Conservation (phyloP, 2,797 vertebrate species). For the Propithecus deckenii region DNA sequence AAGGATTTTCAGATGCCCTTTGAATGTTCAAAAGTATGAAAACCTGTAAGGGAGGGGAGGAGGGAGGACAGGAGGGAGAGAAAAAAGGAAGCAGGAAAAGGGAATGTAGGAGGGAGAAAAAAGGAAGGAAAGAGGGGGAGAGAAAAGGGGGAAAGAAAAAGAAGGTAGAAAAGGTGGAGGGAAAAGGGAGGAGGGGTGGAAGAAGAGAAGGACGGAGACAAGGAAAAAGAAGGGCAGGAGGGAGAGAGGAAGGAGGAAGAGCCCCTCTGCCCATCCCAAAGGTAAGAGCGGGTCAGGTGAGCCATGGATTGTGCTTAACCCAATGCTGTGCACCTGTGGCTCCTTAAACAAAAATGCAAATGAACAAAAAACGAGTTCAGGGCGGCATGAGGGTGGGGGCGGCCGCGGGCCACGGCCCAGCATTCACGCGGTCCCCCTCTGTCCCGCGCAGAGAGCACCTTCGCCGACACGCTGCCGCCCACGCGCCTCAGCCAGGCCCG, state of each 20-base stretch:
- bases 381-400: rapidly evolving
- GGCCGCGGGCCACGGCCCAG: too few relatives aligned
- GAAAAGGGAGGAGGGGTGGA: background rate
- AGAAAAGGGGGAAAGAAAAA: background rate
- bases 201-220: background rate
- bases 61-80: too few relatives aligned
- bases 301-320: background rate
- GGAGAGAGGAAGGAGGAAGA: too few relatives aligned
- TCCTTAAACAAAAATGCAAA: background rate
- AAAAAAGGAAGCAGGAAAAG: too few relatives aligned
- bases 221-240: too few relatives aligned
- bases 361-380: rapidly evolving
- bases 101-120: too few relatives aligned
- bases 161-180: background rate
- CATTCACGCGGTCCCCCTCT: background rate
- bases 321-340: background rate
- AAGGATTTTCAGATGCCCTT: background rate
- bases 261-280: background rate
- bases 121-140: too few relatives aligned
- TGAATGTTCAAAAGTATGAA: background rate
- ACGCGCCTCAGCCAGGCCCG: slow-evolving; percentile 93
- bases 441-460: slow-evolving; percentile 91
- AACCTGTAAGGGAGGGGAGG: background rate
- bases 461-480: slow-evolving; percentile 95
- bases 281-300: background rate